Evolutionary conservation across 2,888 invertebrate genomes (phyloP).

Genomic region (Zygogramma bicolorata): DNA sequence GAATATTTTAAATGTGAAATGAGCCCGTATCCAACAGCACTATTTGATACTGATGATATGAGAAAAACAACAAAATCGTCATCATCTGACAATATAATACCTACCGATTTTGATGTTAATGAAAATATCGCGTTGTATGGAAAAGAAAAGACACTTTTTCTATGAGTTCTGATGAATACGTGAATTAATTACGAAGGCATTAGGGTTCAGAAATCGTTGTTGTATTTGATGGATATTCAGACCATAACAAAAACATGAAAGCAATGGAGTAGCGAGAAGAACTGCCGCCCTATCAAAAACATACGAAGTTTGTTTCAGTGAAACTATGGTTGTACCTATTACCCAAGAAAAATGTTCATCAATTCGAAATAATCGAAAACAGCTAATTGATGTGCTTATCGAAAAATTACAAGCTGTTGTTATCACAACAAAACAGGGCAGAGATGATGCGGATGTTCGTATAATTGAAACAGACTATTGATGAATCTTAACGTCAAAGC

Average conservation of each 20-base stretch:
- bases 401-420: not conserved
- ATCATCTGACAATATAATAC: conserved; percentile 2
- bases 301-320: conserved; percentile 3
- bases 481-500: not conserved
- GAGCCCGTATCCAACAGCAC: too few relatives aligned
- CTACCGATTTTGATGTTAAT: not conserved
- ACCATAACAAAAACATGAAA: too few relatives aligned
- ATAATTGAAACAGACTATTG: conserved; percentile 8
- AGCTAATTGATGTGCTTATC: not conserved
- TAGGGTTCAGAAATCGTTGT: not conserved
- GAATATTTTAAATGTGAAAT: too few relatives aligned
- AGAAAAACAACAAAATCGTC: not conserved
- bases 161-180: not conserved
- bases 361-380: not conserved
- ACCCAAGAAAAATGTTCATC: conserved; percentile 4
- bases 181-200: not conserved
- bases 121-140: not conserved
- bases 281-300: not conserved
- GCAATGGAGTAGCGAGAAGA: conserved; percentile 4
- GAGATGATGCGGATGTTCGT: too few relatives aligned
- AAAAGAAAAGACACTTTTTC: not conserved
- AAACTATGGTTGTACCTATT: conserved; percentile 14
- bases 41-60: not conserved
- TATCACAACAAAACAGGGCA: not conserved
- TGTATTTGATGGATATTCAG: too few relatives aligned